A percentile compares a stretch with the other conserved stretches of the same genome.
Evolutionary conservation across 37 sponge, comb jelly and placozoan species (phyloP).

Genomic region (Spongilla lacustris): DNA sequence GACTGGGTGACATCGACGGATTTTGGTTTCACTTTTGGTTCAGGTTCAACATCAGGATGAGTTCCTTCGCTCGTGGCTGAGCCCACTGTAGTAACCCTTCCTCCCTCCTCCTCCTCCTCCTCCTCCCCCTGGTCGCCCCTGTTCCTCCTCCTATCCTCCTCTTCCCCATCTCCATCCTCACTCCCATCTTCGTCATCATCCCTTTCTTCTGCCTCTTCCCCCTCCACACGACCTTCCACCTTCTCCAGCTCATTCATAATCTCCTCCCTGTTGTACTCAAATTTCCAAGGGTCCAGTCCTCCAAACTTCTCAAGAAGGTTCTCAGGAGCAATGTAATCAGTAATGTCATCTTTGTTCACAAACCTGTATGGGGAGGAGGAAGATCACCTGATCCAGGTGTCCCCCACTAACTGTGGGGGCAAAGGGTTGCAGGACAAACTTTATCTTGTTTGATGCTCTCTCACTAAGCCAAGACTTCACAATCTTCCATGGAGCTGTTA

Average conservation of each 20-base stretch:
- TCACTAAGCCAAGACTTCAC: slow-evolving; percentile 81
- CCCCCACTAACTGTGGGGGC: not conserved
- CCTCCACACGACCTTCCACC: not conserved
- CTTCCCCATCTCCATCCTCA: not conserved
- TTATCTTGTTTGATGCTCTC: slow-evolving; percentile 63
- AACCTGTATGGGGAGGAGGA: slow-evolving; percentile 49
- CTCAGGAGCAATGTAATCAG: slow-evolving; percentile 59
- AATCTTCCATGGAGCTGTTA: slow-evolving; percentile 89
- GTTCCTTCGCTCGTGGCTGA: too few relatives aligned
- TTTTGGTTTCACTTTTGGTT: too few relatives aligned
- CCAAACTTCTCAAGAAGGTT: slow-evolving; percentile 75
- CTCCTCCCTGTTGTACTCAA: slow-evolving; percentile 34
- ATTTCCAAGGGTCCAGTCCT: slow-evolving; percentile 73
- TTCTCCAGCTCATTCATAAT: not conserved
- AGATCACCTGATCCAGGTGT: not conserved
- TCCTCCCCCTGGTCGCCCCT: not conserved
- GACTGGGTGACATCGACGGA: too few relatives aligned
- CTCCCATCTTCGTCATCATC: not conserved
- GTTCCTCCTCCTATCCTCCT: not conserved
- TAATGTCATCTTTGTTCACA: slow-evolving; percentile 58
- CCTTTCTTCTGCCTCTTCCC: not conserved
- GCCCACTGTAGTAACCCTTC: too few relatives aligned
- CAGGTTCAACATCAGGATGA: too few relatives aligned
- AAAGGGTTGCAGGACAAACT: slow-evolving; percentile 34
- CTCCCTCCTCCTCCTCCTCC: slow-evolving; percentile 16